Base-by-base conservation (phyloP, 2,113 vertebrate genomes). In the Marcusenius ussheri region DNA sequence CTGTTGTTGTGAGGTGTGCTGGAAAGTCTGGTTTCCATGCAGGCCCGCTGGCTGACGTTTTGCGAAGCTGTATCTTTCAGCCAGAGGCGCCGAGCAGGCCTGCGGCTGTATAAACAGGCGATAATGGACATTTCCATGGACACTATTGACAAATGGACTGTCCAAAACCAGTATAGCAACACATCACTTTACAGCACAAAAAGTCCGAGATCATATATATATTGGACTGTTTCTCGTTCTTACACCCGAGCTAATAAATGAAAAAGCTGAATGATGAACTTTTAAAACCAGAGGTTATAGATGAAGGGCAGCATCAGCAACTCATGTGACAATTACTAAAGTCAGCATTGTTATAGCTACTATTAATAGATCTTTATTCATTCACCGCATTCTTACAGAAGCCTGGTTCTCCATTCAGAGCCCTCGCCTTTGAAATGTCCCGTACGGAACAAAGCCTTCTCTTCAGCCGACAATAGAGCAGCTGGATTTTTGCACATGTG, bases 401-500 rank as follows among this genome's bases (percentile, higher is more conserved):
- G 89, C 89, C 39, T 56, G 90, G 77, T 80, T 53, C 89, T 39
- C 89, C 49, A 77, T 90, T 90, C 66, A 88, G 62, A 53, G 17
- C 47, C 89, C 49, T 51, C 2, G 89, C 83, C 93, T 95, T 96
- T 96, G 92, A 95, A 94, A 93, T 91, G 89, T 83, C 56, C 91
- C 35, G 66, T 87, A 89, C 92, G 93, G 93, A 93, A 94, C 94
- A 95, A 95, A 95, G 91, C 91, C 87, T 87, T 31, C 89, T 92
- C 93, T 91, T 87, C 90, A 93, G 45, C 77, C 87, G 93, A 95
- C 94, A 95, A 95, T 93, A 90, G 93, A 95, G 91, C 96, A 93
- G 95, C 95, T 95, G 95, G 94, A 94, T 94, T 94, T 94, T 94
- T 95, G 95, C 93, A 94, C 95, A 94, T 95, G 93, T 94, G 94